phyloP scores from a whole-genome alignment of 2,113 vertebrate genomes.

The Eurystomus gularis region DNA sequence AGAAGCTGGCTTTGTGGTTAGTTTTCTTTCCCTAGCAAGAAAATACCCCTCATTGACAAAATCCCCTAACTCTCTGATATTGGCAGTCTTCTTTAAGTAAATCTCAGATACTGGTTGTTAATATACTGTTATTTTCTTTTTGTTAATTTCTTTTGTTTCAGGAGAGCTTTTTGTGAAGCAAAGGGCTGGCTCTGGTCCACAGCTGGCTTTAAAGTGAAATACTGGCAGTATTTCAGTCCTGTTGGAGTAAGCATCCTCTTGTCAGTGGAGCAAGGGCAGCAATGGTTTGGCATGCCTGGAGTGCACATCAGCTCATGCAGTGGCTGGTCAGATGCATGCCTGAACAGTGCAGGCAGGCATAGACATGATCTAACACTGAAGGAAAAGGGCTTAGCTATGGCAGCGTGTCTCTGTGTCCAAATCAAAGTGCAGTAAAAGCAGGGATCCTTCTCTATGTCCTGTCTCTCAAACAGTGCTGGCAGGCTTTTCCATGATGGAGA shows the following conservation, averaged over 20 bases:
- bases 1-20: background rate
- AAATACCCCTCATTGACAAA: background rate
- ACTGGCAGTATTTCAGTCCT: background rate
- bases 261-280: background rate
- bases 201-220: background rate
- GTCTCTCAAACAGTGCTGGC: background rate
- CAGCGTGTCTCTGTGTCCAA: background rate
- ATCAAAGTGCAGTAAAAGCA: background rate
- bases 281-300: background rate
- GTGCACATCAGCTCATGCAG: accelerated
- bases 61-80: background rate
- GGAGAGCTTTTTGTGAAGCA: background rate
- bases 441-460: background rate
- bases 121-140: background rate
- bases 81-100: background rate
- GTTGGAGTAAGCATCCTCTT: background rate
- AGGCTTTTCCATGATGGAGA: background rate
- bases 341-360: background rate
- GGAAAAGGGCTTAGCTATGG: background rate
- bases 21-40: background rate
- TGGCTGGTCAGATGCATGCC: background rate
- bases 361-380: background rate
- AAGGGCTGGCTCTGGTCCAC: background rate
- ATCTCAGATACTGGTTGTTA: background rate
- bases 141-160: background rate